Evolutionary conservation across 2,113 vertebrate genomes (phyloP), one percentile per base, ranked within the genome.

Genomic region (Poecile atricapillus): DNA sequence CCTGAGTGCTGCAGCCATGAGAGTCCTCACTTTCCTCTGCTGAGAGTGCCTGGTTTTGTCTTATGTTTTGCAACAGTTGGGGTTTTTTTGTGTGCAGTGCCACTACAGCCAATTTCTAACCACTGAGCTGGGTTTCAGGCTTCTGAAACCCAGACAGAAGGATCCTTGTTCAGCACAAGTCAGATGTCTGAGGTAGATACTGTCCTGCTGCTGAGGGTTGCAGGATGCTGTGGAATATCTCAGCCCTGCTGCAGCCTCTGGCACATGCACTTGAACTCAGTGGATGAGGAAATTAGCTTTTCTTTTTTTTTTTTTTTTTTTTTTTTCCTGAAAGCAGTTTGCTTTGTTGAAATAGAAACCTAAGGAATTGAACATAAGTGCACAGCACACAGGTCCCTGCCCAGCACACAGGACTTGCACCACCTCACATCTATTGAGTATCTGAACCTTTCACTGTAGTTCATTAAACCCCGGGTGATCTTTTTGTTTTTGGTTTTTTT

Each of bases 121-220:
- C 52, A 56, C 69, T 43, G 41, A 75, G 44, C 44, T 62, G 74
- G 11, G 76, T 79, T 94, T 89, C 58, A 24, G 70, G 43, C 79
- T 65, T 82, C 93, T 82, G 69, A 90, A 93, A 90, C 37, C 55
- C 71, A 89, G 79, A 92, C 91, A 94, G 73, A 92, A 89, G 69
- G 80, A 55, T 75, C 56, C 74, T 83, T 95, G 91, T 93, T 91
- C 82, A 78, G 68, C 20, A 75, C 76, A 47, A 87, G 21, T 86
- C 86, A 83, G 71, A 94, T 93, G 80, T 84, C 83, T 93, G 77
- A 87, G 59, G 68, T 20, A 92, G 88, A 88, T 83, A 64, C 27
- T 33, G 53, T 22, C 28, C 81, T 46, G 35, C 60, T 60, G 62
- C 58, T 67, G 41, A 44, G 44, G 41, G 44, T 5, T 84, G 65